Conservation (phyloP, 2,797 vertebrate genomes). For the Micrastur ruficollis region DNA sequence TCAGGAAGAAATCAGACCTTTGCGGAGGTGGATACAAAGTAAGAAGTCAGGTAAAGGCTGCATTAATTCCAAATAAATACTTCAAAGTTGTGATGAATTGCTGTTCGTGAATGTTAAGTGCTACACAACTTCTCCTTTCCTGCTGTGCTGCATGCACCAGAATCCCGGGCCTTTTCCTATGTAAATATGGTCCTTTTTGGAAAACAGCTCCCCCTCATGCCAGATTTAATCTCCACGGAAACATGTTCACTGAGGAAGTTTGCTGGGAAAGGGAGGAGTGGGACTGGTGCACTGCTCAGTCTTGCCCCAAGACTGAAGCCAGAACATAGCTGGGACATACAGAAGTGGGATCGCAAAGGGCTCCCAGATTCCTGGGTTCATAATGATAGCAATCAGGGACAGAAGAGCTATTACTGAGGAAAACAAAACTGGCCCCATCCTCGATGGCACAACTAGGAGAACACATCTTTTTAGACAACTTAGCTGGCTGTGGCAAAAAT, state of each 20-base stretch:
- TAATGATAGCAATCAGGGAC: background rate
- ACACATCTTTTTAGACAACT: background rate
- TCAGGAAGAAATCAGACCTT: background rate
- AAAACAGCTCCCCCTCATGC: background rate
- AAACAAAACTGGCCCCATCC: background rate
- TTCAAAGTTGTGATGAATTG: background rate
- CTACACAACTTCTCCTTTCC: background rate
- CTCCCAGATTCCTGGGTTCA: background rate
- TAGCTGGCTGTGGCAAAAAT: background rate
- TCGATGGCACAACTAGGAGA: background rate
- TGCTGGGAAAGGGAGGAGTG: background rate
- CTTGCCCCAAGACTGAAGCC: background rate
- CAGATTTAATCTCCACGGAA: background rate
- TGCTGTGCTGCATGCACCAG: background rate
- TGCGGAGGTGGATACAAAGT: background rate
- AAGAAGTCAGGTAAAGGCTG: background rate
- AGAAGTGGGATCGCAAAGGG: background rate
- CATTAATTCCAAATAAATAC: background rate
- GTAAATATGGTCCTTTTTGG: background rate
- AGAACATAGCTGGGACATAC: background rate
- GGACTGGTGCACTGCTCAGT: background rate
- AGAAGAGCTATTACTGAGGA: background rate
- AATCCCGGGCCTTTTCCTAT: background rate
- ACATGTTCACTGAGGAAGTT: background rate
- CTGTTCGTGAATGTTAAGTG: background rate